Evolutionary conservation across 2,113 vertebrate genomes (phyloP).

Genomic region (Rallus limicola): DNA sequence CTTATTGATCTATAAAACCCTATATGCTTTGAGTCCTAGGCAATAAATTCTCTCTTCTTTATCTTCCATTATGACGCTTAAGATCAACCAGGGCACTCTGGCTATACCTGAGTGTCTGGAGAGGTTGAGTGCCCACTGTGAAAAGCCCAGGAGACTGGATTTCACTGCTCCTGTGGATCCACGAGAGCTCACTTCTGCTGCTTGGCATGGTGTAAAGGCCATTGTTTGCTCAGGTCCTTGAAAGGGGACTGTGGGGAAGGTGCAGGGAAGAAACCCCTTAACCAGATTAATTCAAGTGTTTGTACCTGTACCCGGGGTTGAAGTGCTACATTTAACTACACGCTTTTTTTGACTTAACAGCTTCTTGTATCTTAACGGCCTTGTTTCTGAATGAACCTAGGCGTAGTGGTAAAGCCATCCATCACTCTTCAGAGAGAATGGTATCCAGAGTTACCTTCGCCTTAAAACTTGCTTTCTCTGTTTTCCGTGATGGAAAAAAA

Average conservation of each 20-base stretch:
- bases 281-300: background rate
- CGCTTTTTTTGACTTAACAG: background rate
- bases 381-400: constrained; percentile 6
- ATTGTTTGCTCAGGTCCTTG: background rate
- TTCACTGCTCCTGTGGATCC: background rate
- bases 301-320: background rate
- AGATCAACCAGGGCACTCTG: background rate
- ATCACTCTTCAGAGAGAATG: background rate
- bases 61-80: constrained; percentile 44
- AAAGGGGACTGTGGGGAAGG: background rate
- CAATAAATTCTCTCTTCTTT: constrained; percentile 64
- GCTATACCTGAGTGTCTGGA: background rate
- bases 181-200: background rate
- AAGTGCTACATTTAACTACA: background rate
- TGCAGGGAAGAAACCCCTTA: background rate
- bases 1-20: constrained; percentile 69
- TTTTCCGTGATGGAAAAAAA: background rate
- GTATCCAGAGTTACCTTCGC: background rate
- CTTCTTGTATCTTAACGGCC: background rate
- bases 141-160: background rate
- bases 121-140: background rate
- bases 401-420: background rate
- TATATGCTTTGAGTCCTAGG: constrained; percentile 52
- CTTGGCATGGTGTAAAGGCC: background rate
- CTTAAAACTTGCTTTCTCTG: background rate